Conservation (phyloP, 2,113 vertebrate species). For the Archilochus colubris region DNA sequence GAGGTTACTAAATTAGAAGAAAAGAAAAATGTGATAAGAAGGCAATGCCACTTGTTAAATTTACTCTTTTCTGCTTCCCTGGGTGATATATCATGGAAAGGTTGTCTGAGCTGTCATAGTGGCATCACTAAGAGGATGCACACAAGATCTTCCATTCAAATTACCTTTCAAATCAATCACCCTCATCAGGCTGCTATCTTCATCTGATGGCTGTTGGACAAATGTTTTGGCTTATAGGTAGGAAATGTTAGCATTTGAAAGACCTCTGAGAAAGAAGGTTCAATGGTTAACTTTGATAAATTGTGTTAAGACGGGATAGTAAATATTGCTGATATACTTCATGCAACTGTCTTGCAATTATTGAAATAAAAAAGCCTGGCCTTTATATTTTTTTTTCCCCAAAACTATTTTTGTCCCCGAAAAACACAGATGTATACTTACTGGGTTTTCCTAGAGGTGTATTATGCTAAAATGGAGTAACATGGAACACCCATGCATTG, state of each 20-base stretch:
- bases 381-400: not conserved
- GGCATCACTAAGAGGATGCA: conserved; percentile 57
- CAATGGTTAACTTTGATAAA: conserved; percentile 26
- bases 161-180: conserved; percentile 67
- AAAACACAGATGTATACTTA: not conserved
- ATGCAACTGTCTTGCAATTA: not conserved
- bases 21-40: conserved; percentile 42
- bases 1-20: conserved; percentile 26
- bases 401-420: not conserved
- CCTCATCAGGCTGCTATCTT: conserved; percentile 51
- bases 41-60: conserved; percentile 68
- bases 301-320: not conserved
- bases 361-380: not conserved
- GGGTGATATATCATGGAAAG: conserved; percentile 46
- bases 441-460: not conserved
- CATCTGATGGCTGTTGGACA: conserved; percentile 53
- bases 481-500: not conserved
- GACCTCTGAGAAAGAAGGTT: conserved; percentile 16
- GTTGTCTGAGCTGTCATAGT: conserved; percentile 58
- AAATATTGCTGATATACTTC: conserved; percentile 46
- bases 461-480: not conserved
- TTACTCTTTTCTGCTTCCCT: conserved; percentile 9
- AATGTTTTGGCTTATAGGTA: conserved; percentile 59
- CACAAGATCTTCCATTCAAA: conserved; percentile 65
- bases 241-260: conserved; percentile 50